Conservation (phyloP, 2,113 vertebrate genomes). For the Macroglossus sobrinus region DNA sequence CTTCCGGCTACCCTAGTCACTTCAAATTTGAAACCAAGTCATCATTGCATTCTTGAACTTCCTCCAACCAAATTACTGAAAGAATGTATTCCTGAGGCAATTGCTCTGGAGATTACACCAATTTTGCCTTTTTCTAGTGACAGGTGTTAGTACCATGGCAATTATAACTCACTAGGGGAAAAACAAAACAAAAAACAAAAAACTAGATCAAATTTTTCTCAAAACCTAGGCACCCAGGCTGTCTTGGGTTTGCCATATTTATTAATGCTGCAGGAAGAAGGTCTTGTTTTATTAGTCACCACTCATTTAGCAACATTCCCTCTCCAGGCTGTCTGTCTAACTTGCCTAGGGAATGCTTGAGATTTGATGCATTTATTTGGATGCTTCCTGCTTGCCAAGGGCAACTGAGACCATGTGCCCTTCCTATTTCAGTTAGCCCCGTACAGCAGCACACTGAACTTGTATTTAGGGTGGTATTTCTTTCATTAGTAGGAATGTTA, state of each 20-base stretch:
- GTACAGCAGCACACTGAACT: background rate
- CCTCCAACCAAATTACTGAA: slow-evolving; percentile 39
- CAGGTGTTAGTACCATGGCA: slow-evolving; percentile 23
- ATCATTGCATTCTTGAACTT: slow-evolving; percentile 1
- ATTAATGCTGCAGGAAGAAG: background rate
- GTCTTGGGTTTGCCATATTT: background rate
- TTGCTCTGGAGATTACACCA: slow-evolving; percentile 25
- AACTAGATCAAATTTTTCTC: background rate
- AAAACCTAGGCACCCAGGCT: background rate
- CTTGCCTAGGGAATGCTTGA: background rate
- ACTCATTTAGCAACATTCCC: background rate
- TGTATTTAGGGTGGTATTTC: background rate
- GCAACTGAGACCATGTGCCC: background rate
- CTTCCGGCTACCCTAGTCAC: background rate
- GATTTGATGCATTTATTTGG: background rate
- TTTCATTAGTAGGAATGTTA: background rate
- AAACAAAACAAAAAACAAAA: background rate
- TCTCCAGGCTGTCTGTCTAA: background rate
- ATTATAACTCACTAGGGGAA: background rate
- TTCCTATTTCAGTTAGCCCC: background rate
- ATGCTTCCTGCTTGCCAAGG: background rate
- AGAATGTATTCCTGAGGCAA: slow-evolving; percentile 40
- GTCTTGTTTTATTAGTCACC: background rate
- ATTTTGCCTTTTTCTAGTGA: slow-evolving; percentile 70
- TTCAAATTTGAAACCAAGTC: slow-evolving; percentile 57